phyloP scores from a whole-genome alignment of 2,113 vertebrate species.

The Fregata magnificens region DNA sequence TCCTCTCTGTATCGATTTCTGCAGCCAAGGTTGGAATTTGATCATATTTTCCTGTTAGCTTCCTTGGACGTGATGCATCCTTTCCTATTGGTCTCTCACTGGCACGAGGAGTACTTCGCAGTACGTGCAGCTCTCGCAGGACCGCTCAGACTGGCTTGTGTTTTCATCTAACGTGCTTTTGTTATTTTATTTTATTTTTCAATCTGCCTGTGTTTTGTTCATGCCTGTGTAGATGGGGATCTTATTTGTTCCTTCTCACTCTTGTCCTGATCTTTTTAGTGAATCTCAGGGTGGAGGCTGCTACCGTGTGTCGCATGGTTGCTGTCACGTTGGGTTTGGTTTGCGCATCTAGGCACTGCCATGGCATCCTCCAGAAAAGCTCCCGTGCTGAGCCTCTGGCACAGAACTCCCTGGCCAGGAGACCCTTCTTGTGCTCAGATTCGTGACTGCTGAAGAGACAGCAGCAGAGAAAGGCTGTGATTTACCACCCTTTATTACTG shows the following conservation, averaged over 20 bases:
- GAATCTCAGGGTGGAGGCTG: not conserved
- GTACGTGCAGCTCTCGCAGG: not conserved
- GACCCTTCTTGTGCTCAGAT: not conserved
- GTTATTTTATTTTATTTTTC: not conserved
- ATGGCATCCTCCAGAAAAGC: not conserved
- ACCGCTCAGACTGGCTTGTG: not conserved
- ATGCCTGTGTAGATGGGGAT: not conserved
- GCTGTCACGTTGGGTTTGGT: not conserved
- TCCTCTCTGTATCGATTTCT: not conserved
- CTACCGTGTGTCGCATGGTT: not conserved
- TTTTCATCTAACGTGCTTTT: not conserved
- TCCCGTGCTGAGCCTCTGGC: not conserved
- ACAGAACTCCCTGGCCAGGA: not conserved
- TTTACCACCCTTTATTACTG: not conserved
- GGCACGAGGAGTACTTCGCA: not conserved
- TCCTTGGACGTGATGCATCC: not conserved
- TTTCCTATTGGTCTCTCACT: not conserved
- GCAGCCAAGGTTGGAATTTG: not conserved
- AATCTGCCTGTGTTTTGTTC: not conserved
- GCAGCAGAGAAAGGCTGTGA: not conserved
- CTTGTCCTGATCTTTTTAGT: not conserved
- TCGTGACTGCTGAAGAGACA: not conserved
- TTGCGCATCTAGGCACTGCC: not conserved
- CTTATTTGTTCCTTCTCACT: not conserved
- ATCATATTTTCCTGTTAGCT: not conserved